Evolutionary conservation across 2,888 invertebrate genomes (phyloP).

Genomic region (Gymnosoma rotundatum): DNA sequence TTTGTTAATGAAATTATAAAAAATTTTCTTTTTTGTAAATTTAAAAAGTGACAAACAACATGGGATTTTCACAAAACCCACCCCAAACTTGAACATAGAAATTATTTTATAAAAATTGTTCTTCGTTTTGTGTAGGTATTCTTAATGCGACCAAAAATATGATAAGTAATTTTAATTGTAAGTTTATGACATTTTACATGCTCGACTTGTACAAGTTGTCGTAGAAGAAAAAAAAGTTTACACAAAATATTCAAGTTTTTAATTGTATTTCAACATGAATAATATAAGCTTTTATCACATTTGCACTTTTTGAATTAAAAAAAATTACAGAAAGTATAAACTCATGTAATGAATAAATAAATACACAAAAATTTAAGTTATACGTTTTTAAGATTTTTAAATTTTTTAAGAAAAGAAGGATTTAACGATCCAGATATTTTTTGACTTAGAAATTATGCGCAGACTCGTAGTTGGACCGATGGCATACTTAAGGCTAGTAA

Average conservation of each 20-base stretch:
- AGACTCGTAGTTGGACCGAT: too few relatives aligned
- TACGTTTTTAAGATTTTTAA: too few relatives aligned
- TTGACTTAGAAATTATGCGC: too few relatives aligned
- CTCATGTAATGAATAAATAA: too few relatives aligned
- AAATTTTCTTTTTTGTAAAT: background rate
- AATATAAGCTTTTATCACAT: too few relatives aligned
- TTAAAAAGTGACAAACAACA: conserved; percentile 11
- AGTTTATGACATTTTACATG: conserved; percentile 26
- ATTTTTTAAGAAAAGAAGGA: too few relatives aligned
- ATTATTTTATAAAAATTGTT: background rate
- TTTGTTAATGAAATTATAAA: conserved; percentile 34
- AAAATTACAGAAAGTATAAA: too few relatives aligned
- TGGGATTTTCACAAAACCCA: conserved; percentile 53
- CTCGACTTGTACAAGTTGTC: background rate
- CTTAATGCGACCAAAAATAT: background rate
- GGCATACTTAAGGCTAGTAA: too few relatives aligned
- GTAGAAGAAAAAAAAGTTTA: background rate
- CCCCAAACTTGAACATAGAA: conserved; percentile 6
- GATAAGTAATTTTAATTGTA: conserved; percentile 2
- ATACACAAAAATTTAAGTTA: too few relatives aligned
- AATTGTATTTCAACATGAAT: too few relatives aligned
- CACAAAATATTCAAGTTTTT: background rate
- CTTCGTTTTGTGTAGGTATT: conserved; percentile 12
- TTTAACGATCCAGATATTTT: too few relatives aligned
- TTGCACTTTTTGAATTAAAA: too few relatives aligned